Percentiles rank a stretch among this genome's conserved stretches.
Evolutionary conservation across 2,888 invertebrate genomes (phyloP).

Genomic region (Agrochola litura): DNA sequence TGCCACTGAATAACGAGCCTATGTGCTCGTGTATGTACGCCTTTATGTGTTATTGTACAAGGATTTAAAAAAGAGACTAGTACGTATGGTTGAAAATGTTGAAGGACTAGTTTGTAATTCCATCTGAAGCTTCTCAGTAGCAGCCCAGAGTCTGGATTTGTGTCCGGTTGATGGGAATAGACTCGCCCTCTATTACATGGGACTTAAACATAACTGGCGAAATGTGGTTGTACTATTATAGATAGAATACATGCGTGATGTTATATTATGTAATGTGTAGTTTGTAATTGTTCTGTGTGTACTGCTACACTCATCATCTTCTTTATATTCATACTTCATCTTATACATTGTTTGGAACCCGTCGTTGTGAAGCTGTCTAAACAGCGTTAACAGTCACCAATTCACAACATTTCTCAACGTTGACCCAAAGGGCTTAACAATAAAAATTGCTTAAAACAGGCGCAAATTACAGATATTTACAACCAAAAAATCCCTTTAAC

Average conservation of each 20-base stretch:
- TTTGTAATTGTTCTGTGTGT: no score
- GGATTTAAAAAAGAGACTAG: conserved; percentile 6
- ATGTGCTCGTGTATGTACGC: conserved; percentile 48
- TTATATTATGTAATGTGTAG: no score
- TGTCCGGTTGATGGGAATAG: no score
- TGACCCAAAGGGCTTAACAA: background rate
- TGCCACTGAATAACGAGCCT: conserved; percentile 74
- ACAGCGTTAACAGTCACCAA: background rate
- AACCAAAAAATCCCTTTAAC: background rate
- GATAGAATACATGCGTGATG: no score
- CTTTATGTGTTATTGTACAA: conserved; percentile 34
- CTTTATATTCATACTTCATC: background rate
- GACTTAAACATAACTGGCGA: no score
- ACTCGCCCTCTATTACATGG: no score
- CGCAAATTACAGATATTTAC: background rate
- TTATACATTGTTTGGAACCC: background rate
- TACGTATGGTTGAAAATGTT: background rate
- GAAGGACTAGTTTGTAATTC: background rate
- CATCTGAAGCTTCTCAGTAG: no score
- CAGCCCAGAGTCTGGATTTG: no score
- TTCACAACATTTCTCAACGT: background rate
- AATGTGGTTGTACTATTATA: no score
- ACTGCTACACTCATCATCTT: background rate
- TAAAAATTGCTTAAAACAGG: background rate
- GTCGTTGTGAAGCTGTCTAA: background rate